Evolutionary conservation across 2,888 invertebrate genomes (phyloP).

Genomic region (Penaeus monodon): DNA sequence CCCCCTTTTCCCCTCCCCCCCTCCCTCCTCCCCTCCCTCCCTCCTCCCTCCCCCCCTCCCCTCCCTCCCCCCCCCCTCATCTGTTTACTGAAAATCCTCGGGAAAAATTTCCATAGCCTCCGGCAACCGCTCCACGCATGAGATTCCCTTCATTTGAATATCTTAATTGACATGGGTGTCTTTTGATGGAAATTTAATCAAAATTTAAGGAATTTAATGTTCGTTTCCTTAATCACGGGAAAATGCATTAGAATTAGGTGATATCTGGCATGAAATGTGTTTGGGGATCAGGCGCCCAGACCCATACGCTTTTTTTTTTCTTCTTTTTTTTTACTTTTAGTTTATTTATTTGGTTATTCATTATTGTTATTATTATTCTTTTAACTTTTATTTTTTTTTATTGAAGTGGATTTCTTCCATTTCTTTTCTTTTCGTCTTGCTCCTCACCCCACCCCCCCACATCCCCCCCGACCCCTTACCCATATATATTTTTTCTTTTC

Average conservation of each 20-base stretch:
- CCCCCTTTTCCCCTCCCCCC: too few species aligned
- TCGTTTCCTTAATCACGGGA: conserved; percentile 33
- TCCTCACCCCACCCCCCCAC: background rate
- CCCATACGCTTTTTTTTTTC: background rate
- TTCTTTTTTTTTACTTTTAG: too few species aligned
- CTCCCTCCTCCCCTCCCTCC: background rate
- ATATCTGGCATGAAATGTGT: background rate
- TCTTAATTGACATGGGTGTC: conserved; percentile 52
- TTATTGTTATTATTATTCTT: too few species aligned
- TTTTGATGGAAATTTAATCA: conserved; percentile 59
- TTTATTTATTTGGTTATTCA: too few species aligned
- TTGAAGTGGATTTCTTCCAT: too few species aligned
- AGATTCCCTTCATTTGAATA: conserved; percentile 44
- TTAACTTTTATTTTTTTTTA: too few species aligned
- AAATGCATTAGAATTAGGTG: conserved; percentile 29
- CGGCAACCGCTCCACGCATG: background rate
- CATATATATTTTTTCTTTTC: too few species aligned
- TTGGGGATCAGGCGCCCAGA: background rate
- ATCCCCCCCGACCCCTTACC: too few species aligned
- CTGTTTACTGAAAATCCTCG: background rate
- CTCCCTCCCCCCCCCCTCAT: background rate
- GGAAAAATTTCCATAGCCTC: conserved; percentile 3
- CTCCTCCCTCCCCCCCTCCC: too few species aligned
- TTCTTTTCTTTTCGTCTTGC: too few species aligned
- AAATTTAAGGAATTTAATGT: conserved; percentile 48